phyloP scores from a whole-genome alignment of 1,140 invertebrate species.

The Drosophila aff. region DNA sequence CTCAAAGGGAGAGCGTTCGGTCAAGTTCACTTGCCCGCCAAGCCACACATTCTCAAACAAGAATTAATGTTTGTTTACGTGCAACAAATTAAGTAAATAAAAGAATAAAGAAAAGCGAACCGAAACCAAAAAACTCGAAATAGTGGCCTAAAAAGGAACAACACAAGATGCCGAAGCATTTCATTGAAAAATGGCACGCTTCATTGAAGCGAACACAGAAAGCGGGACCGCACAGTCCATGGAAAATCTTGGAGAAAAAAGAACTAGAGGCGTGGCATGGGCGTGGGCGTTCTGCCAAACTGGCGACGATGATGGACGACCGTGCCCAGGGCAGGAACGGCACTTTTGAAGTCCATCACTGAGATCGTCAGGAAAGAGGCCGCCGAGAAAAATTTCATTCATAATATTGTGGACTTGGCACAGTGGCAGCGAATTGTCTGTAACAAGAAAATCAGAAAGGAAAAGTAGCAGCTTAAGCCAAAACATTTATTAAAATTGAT shows the following conservation, averaged over 20 bases:
- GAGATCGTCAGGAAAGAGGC: slow-evolving; percentile 6
- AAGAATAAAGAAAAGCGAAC: slow-evolving; percentile 12
- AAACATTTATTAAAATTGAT: neutral
- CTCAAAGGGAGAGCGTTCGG: slow-evolving; percentile 15
- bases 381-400: slow-evolving; percentile 61
- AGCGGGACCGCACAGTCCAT: slow-evolving; percentile 15
- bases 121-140: slow-evolving; percentile 27
- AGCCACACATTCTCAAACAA: slow-evolving; percentile 22
- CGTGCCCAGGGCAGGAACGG: slow-evolving; percentile 45
- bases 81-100: slow-evolving; percentile 49
- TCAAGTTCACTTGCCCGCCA: slow-evolving; percentile 40
- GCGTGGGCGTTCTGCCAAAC: slow-evolving; percentile 42
- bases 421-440: slow-evolving; percentile 73
- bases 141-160: slow-evolving; percentile 28
- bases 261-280: slow-evolving; percentile 21
- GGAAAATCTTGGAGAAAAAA: slow-evolving; percentile 8
- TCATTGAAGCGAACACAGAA: slow-evolving; percentile 67
- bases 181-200: slow-evolving; percentile 81
- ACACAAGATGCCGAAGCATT: slow-evolving; percentile 74
- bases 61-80: slow-evolving; percentile 35
- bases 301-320: slow-evolving; percentile 70
- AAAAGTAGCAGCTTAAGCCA: slow-evolving; percentile 1
- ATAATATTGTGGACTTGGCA: slow-evolving; percentile 59
- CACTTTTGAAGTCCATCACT: slow-evolving; percentile 57
- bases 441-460: slow-evolving; percentile 36